Percentiles rank a stretch among this genome's conserved stretches.
Evolutionary conservation across 2,888 invertebrate genomes (phyloP).

Genomic region (Cryptus viduatorius): DNA sequence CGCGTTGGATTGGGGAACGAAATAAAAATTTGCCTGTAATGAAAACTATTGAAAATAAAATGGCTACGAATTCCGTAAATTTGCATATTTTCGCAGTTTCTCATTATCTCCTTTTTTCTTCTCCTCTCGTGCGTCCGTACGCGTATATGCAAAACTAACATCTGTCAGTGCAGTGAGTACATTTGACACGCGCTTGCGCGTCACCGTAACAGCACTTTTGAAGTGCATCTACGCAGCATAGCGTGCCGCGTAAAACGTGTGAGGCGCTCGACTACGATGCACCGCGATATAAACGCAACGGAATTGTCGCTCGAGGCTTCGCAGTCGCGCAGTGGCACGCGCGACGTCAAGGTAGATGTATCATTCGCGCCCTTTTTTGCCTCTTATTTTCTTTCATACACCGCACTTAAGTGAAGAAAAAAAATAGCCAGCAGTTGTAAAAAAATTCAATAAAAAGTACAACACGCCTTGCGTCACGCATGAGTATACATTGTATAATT

Average conservation of each 20-base stretch:
- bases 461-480: conserved; percentile 1
- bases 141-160: not conserved
- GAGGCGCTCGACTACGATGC: not conserved
- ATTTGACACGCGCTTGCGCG: not conserved
- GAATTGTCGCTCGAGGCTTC: conserved; percentile 22
- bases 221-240: conserved; percentile 4
- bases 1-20: not conserved
- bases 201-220: not conserved
- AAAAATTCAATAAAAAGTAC: not conserved
- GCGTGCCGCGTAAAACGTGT: not conserved
- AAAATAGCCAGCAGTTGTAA: not conserved
- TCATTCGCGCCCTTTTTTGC: conserved; percentile 17
- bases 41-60: not conserved
- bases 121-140: not conserved
- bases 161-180: not conserved
- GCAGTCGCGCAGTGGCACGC: conserved; percentile 26
- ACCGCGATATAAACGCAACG: conserved; percentile 7
- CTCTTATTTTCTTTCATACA: not conserved
- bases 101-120: not conserved
- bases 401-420: not conserved
- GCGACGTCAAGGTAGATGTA: conserved; percentile 18
- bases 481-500: conserved; percentile 23
- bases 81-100: not conserved
- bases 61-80: not conserved
- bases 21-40: not conserved